phyloP scores from a whole-genome alignment of 2,113 vertebrate species.

The Entomyzon cyanotis region DNA sequence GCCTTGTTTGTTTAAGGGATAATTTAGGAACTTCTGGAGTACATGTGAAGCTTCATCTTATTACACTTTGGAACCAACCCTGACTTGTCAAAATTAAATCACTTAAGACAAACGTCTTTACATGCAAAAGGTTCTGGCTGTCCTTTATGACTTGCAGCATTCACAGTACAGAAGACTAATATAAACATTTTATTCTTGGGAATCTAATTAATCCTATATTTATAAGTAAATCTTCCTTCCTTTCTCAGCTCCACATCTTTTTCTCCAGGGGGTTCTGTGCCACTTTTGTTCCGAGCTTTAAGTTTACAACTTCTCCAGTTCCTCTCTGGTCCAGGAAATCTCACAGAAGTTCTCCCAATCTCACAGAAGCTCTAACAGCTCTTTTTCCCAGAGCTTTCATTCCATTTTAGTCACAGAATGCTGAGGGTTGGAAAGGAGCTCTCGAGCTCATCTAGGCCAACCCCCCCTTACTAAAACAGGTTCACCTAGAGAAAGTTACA shows the following conservation, averaged over 20 bases:
- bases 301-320: not conserved
- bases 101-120: not conserved
- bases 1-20: not conserved
- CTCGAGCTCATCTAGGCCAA: not conserved
- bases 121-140: not conserved
- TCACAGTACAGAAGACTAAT: not conserved
- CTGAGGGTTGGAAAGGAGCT: not conserved
- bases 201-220: not conserved
- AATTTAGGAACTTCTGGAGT: not conserved
- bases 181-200: not conserved
- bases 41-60: not conserved
- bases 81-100: accelerated
- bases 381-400: not conserved
- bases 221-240: constrained; percentile 25
- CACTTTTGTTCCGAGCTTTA: not conserved
- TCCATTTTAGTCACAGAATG: not conserved
- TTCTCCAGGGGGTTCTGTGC: not conserved
- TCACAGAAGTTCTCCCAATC: not conserved
- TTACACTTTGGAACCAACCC: not conserved
- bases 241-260: not conserved
- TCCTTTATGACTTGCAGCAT: not conserved
- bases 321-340: not conserved
- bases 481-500: not conserved
- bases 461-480: not conserved
- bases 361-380: not conserved